Conservation (phyloP, 1,140 invertebrate species). For the Sarcophaga bullata region DNA sequence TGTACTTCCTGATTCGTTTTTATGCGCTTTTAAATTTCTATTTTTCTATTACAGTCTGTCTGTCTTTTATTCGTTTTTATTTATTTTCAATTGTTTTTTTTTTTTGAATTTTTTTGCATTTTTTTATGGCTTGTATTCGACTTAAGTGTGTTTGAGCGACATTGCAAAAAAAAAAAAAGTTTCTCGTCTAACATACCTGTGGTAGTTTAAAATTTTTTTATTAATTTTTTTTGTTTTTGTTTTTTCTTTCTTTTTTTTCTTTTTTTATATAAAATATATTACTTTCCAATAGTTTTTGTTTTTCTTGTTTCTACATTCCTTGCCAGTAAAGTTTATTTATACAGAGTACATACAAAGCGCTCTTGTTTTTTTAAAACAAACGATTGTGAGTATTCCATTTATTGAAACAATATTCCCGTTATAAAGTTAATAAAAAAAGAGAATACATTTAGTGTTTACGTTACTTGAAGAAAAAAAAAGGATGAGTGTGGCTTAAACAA, state of each 20-base stretch:
- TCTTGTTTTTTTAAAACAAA: no score
- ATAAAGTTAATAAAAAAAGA: no score
- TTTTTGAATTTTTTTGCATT: neutral
- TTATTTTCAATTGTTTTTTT: neutral
- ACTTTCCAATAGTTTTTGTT: neutral
- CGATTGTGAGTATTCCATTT: no score
- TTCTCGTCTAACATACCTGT: neutral
- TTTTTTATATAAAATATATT: neutral
- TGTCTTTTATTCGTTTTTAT: neutral
- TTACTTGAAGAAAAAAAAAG: no score
- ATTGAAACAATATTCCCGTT: no score
- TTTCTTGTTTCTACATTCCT: no score
- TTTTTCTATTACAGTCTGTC: neutral
- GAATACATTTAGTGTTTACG: no score
- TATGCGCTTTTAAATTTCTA: constrained; percentile 33
- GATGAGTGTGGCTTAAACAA: no score
- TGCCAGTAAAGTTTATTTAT: no score
- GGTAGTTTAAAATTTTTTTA: neutral
- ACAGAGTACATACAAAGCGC: no score
- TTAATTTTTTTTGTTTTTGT: neutral
- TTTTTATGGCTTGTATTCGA: neutral
- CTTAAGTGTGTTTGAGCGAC: constrained; percentile 35
- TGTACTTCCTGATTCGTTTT: constrained; percentile 39
- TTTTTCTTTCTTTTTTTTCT: neutral
- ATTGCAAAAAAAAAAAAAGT: neutral